Base-by-base conservation (phyloP, 2,797 vertebrate genomes). In the Sphaeramia orbicularis region DNA sequence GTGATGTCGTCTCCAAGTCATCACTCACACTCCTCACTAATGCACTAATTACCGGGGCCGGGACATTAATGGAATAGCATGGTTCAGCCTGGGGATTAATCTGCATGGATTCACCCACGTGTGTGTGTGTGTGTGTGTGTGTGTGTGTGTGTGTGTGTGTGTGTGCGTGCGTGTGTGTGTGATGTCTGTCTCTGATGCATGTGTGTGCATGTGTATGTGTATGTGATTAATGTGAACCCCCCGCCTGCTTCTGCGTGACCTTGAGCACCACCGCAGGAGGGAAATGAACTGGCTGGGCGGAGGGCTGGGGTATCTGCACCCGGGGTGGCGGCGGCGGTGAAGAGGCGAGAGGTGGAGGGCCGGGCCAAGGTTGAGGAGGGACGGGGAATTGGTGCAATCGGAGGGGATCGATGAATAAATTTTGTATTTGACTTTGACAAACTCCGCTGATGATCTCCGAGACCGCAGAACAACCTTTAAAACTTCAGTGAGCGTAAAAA, bases 61-160 rank as follows among this genome's bases (percentile, higher is more conserved):
- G 76, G 89, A 90, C 90, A 91, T 91, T 92, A 92, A 92, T 91
- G 89, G 88, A 88, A 91, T 87, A 85, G 83, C 86, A 89, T 89
- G 90, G 89, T 90, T 91, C 82, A 80, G 83, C 84, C 86, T 55
- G 78, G 87, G 90, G 87, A 93, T 91, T 91, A 90, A 93, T 92
- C 89, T 90, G 83, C 91, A 88, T 89, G 86, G 83, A 86, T 89
- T 87, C 42, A 40, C 67, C 37, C 61, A 67, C 48, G 71, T 60
- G n/a, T 18, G 10, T 18, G 57, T n/a, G 44, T 41, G 54, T 56
- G 49, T 57, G n/a, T n/a, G n/a, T n/a, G n/a, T n/a, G n/a, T n/a
- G n/a, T n/a, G n/a, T n/a, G n/a, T n/a, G n/a, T n/a, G n/a, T n/a
- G n/a, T 65, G 61, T 63, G 47, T 81, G 65, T 80, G 69, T 87